Base-by-base conservation (phyloP, 2,888 invertebrate genomes). In the Drosophila rellima region DNA sequence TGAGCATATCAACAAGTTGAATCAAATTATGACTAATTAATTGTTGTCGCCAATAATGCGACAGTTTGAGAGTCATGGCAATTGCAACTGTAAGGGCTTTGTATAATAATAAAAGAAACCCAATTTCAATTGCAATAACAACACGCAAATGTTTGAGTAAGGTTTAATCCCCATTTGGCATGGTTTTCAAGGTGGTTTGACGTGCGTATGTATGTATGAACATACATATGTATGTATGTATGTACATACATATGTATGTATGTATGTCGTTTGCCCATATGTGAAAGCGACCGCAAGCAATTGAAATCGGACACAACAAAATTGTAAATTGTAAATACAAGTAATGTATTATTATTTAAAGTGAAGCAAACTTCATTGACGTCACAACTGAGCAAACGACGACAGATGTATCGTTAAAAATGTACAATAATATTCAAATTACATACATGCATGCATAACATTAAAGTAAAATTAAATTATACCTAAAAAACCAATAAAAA, bases 311-410 rank as follows among this genome's bases (percentile, higher is more conserved):
- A 31, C 40, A 29, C 29, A 40, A 52, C 52, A 55, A 42, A 33
- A 33, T 15, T 20, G 54, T 31, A 54, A 54, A 31, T 54, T 54
- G 17, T 23, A 23, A 45, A 26, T 45, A 26, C 5, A 15, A 26
- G 42, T 29, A 29, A 29, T 29, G 31, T 40, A 33, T 42, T 18
- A 15, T 20, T 15, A 33, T n/a, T n/a, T n/a, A 15, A 39, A 20
- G 39, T 18, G 37, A 7, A 47, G 17, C 26, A 18, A 31, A n/a
- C 18, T 35, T 7, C n/a, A 44, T 51, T 48, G 64, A 61, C 60
- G 75, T 69, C 73, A 74, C 60, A 57, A 33, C 29, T 23, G n/a
- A 10, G 31, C 15, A 44, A 18, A 23, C 18, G 3, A 29, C n/a
- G 35, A 13, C 31, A 35, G 11, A 40, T 57, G 61, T 7, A n/a